These are phyloP conservation scores for Tapirus terrestris DNA, from an alignment of 2,113 vertebrate species.

Conservation along the genomic window DNA sequence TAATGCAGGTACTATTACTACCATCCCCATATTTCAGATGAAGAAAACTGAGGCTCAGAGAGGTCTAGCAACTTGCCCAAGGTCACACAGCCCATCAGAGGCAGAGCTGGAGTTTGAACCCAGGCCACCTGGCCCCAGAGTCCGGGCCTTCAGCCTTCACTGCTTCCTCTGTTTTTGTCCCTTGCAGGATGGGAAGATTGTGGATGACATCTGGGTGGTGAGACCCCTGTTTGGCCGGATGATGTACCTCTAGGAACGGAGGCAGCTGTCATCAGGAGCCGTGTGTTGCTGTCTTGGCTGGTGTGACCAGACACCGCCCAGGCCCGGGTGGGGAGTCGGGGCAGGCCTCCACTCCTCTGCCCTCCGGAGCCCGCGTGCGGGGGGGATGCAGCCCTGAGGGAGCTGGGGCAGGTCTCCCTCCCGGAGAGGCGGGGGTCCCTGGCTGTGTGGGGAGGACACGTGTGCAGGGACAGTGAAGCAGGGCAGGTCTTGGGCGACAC, in stretches of 20 bases:
- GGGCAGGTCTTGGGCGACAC: not conserved
- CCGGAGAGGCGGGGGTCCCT: conserved; percentile 2
- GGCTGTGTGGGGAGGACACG: not conserved
- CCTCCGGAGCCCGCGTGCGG: not conserved
- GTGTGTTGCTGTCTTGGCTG: not conserved
- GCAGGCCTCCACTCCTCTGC: not conserved
- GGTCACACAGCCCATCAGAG: not conserved
- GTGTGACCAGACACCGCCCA: not conserved
- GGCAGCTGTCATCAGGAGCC: not conserved
- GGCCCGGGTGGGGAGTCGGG: not conserved
- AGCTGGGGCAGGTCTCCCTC: not conserved
- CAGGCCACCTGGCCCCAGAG: no score
- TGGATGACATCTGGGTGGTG: conserved; percentile 92
- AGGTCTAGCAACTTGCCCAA: not conserved
- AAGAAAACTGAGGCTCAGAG: not conserved
- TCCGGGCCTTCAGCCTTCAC: not conserved
- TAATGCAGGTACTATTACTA: not conserved
- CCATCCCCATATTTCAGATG: not conserved
- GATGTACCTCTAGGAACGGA: conserved; percentile 75
- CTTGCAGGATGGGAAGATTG: conserved; percentile 91
- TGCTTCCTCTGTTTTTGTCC: conserved; percentile 54
- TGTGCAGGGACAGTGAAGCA: not conserved
- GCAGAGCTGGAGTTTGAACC: not conserved
- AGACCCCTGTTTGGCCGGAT: conserved; percentile 86
- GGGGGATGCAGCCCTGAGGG: not conserved